Conservation (phyloP, 2,113 vertebrate species). For the Phylloscopus trochiloides region DNA sequence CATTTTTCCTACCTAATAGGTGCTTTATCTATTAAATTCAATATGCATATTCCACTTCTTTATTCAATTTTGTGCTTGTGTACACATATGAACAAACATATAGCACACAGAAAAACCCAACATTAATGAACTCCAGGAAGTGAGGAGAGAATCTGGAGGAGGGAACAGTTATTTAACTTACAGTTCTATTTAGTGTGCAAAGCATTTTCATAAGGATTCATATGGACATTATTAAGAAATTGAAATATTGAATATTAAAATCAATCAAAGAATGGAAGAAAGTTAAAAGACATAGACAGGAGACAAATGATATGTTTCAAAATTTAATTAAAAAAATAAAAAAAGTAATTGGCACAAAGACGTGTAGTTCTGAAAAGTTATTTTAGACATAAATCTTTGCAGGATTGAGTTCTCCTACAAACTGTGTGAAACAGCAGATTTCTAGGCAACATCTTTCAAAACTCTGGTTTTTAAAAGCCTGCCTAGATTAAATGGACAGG, state of each 20-base stretch:
- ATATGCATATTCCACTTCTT: neutral
- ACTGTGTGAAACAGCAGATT: neutral
- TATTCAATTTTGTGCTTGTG: neutral
- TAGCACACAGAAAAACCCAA: neutral
- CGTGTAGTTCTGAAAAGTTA: neutral
- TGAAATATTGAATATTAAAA: neutral
- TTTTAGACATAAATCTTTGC: neutral
- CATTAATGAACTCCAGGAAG: neutral
- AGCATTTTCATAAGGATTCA: neutral
- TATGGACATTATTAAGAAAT: neutral
- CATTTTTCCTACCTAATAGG: neutral
- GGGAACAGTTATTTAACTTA: neutral
- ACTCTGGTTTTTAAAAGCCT: neutral
- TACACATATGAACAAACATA: neutral
- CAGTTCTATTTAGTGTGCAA: neutral
- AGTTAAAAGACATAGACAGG: neutral
- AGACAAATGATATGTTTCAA: neutral
- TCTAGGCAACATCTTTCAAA: neutral
- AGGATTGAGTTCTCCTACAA: neutral
- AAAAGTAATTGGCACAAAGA: neutral
- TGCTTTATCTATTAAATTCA: neutral
- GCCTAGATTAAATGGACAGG: neutral
- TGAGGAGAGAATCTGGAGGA: neutral
- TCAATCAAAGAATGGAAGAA: neutral
- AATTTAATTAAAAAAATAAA: neutral